phyloP scores from a whole-genome alignment of 2,888 invertebrate genomes.

The Diaprepes abbreviatus region DNA sequence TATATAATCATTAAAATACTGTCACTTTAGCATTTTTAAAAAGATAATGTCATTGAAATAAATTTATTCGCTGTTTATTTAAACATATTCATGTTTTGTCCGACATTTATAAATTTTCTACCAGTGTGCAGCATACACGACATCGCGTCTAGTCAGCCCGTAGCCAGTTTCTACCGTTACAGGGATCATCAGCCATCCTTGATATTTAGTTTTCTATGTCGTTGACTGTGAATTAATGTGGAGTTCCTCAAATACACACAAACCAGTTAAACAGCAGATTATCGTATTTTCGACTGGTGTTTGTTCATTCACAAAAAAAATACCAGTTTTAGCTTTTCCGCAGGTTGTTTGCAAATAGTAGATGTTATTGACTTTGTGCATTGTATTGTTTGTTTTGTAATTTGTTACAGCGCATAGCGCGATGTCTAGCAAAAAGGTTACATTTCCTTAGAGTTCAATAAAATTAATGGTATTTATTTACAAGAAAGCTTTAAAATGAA shows the following conservation, averaged over 20 bases:
- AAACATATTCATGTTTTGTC: no score
- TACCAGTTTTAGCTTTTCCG: constrained; percentile 24
- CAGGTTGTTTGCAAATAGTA: constrained; percentile 35
- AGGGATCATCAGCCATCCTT: constrained; percentile 37
- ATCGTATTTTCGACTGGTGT: constrained; percentile 4
- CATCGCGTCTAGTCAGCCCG: constrained; percentile 8
- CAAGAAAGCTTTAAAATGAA: no score
- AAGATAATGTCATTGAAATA: no score
- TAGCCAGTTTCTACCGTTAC: constrained; percentile 11
- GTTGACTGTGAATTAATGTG: constrained; percentile 28
- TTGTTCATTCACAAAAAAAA: constrained; percentile 22
- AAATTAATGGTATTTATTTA: no score
- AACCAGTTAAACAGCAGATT: constrained; percentile 26
- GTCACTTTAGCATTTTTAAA: no score
- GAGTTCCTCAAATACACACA: constrained; percentile 27
- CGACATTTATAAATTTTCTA: no score
- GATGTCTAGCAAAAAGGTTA: no score
- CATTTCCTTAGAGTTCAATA: no score
- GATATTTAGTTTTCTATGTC: constrained; percentile 17
- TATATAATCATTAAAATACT: no score
- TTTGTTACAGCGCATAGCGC: no score
- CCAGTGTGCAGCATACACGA: no score
- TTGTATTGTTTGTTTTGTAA: neutral
- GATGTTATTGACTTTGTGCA: constrained; percentile 23
- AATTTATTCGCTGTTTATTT: no score